Evolutionary conservation across 2,888 invertebrate genomes (phyloP).

Genomic region (Drosophila suboccidentalis): DNA sequence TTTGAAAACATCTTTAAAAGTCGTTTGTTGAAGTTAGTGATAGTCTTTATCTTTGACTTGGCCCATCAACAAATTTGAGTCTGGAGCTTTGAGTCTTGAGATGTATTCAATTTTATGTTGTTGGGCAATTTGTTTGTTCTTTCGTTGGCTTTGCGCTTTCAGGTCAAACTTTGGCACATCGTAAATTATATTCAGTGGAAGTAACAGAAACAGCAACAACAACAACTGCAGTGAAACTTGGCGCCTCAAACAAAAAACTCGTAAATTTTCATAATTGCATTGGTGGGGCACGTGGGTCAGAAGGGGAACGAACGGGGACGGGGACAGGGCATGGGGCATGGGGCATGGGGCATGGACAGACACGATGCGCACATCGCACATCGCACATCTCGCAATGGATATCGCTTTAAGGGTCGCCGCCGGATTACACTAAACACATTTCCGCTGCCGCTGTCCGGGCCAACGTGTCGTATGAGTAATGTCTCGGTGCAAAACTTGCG

Average conservation of each 20-base stretch:
- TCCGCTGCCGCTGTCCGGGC: constrained; percentile 56
- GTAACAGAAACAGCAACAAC: constrained; percentile 8
- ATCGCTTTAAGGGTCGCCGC: constrained; percentile 67
- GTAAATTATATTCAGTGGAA: constrained; percentile 67
- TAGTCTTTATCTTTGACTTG: constrained; percentile 1
- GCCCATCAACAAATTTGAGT: constrained; percentile 8
- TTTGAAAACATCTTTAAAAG: neutral
- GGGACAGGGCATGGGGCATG: neutral
- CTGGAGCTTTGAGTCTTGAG: constrained; percentile 12
- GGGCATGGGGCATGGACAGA: neutral
- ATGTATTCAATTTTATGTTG: constrained; percentile 42
- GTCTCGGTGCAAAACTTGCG: constrained; percentile 76
- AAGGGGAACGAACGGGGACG: constrained; percentile 3
- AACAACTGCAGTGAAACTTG: constrained; percentile 55
- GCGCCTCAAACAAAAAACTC: constrained; percentile 71
- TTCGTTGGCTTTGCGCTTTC: constrained; percentile 33
- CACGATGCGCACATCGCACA: constrained; percentile 32
- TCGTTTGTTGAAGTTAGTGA: constrained; percentile 6
- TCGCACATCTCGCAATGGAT: constrained; percentile 31
- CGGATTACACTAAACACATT: constrained; percentile 78
- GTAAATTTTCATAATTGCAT: constrained; percentile 82
- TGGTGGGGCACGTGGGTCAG: constrained; percentile 35
- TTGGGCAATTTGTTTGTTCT: constrained; percentile 41
- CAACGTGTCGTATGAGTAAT: constrained; percentile 79
- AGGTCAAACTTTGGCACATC: constrained; percentile 69